Percentiles rank a stretch among this genome's conserved stretches.
These are phyloP conservation scores for Lateolabrax maculatus DNA, from an alignment of 2,797 vertebrate species.

Conservation along the genomic window DNA sequence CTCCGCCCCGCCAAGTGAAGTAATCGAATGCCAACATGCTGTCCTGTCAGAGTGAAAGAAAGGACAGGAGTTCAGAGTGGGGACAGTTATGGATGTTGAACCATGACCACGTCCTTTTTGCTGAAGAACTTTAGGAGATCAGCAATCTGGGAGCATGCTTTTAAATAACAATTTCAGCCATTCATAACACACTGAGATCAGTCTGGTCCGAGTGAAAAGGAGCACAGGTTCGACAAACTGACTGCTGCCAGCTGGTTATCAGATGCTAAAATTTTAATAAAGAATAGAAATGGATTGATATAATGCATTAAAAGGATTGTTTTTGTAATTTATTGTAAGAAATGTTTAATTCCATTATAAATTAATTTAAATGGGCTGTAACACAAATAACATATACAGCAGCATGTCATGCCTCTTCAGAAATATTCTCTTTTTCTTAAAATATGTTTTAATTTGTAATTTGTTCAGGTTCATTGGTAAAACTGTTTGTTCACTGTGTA, in stretches of 20 bases:
- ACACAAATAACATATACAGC: neutral
- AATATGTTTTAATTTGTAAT: slow-evolving; percentile 1
- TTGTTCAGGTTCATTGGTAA: neutral
- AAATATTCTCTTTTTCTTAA: neutral
- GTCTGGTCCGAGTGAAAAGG: slow-evolving; percentile 78
- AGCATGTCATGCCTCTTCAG: neutral
- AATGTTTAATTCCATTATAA: neutral
- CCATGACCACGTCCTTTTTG: neutral
- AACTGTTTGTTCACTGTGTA: neutral
- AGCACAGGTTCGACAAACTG: slow-evolving; percentile 77
- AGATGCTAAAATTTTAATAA: slow-evolving; percentile 86
- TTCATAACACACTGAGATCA: no score
- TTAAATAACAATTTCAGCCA: slow-evolving; percentile 14
- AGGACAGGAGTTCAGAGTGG: neutral
- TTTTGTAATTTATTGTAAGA: neutral
- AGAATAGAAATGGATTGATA: neutral
- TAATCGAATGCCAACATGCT: neutral
- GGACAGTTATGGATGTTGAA: neutral
- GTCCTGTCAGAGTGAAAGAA: neutral
- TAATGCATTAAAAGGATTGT: neutral
- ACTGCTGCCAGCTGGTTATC: slow-evolving; percentile 62
- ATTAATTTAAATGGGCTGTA: neutral
- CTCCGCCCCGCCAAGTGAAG: neutral
- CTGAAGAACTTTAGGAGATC: neutral
- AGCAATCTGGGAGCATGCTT: slow-evolving; percentile 26